A percentile compares a stretch with the other conserved stretches of the same genome.
Evolutionary conservation across 2,888 invertebrate genomes (phyloP).

Genomic region (Acanthosepion esculentum): DNA sequence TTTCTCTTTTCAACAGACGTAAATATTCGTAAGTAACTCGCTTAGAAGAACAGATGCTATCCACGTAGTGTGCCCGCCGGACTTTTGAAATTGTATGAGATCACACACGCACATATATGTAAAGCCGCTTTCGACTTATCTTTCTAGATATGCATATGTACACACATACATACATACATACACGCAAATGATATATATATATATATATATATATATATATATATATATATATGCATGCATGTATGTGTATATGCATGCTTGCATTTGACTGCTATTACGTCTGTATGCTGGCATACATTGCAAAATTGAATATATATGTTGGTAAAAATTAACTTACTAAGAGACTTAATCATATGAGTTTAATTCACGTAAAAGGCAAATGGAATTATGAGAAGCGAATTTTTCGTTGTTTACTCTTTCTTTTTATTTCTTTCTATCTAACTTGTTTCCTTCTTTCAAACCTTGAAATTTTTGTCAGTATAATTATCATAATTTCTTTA

Average conservation of each 20-base stretch:
- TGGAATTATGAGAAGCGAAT: neutral
- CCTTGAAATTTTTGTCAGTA: too few relatives aligned
- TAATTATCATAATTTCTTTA: too few relatives aligned
- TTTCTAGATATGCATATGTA: neutral
- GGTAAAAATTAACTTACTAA: conserved; percentile 33
- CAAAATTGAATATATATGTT: neutral
- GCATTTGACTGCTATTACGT: neutral
- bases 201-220: neutral
- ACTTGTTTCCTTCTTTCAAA: too few relatives aligned
- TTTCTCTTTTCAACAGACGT: neutral
- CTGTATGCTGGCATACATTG: neutral
- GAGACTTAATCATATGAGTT: neutral
- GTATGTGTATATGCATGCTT: neutral
- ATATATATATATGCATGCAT: neutral
- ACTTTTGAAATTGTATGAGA: neutral
- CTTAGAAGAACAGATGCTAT: neutral
- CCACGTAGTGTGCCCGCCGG: neutral
- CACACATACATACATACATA: neutral
- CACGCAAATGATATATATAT: neutral
- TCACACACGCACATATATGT: too few relatives aligned
- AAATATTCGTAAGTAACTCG: neutral
- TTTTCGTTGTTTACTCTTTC: neutral
- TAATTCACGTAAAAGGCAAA: neutral
- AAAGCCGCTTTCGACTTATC: neutral
- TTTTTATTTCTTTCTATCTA: neutral